Base-by-base conservation (phyloP, 1,140 invertebrate species). In the Nylanderia fulva region DNA sequence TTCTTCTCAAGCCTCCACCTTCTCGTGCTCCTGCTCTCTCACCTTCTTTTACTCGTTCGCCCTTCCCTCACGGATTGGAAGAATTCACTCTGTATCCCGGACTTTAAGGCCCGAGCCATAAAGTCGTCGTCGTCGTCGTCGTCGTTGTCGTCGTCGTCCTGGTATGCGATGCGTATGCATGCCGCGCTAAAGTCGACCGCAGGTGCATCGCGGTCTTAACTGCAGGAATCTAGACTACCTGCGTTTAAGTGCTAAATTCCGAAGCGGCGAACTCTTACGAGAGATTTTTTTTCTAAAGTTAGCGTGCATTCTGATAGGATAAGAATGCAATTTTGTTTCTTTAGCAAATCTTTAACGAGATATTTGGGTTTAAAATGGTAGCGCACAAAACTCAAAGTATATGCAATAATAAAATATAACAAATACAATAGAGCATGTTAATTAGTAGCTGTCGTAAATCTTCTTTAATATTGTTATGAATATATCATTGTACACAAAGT, bases 51-150 rank as follows among this genome's bases (percentile, higher is more conserved):
- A 48, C 29, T 45, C 52, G 24, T 36, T 58, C 69, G 27, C 27
- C 72, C 64, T 61, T 84, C 75, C n/a, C n/a, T 86, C 72, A 82
- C 42, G 75, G 39, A 75, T 83, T 61, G 64, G 60, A 76, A 89
- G 90, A 87, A 92, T 91, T 89, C 86, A 90, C 84, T 86, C 88
- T 74, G 90, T 88, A 83, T 89, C 90, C 84, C 72, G 76, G 84
- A 83, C 85, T 72, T 76, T 74, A 75, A 91, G 88, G 75, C 54
- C 54, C 79, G 84, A 74, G 77, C 89, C 91, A 92, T 92, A 92
- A 92, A 92, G 87, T 91, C 91, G 90, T 90, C 86, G 89, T 66
- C 42, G 61, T 79, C 60, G 42, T 45, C 42, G 42, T 42, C 9
- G 9, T 42, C 39, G 39, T 45, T 15, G 69, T 72, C 48, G 60